Percentiles rank a stretch among this genome's conserved stretches.
Conservation (phyloP, 64 coral and sea anemone species). For the Actinia tenebrosa region DNA sequence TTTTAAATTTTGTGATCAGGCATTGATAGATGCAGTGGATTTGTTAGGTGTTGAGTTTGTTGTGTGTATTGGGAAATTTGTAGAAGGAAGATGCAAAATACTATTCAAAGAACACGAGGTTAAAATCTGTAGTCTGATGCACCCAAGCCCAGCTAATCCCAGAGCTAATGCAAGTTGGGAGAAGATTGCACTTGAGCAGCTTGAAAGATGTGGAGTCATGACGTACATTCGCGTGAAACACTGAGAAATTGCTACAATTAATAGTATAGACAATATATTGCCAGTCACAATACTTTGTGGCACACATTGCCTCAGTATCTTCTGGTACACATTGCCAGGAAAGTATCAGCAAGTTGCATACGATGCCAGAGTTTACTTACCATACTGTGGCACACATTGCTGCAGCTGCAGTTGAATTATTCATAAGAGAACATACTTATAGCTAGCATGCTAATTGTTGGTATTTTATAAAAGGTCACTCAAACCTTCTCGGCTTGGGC, state of each 20-base stretch:
- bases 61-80: conserved; percentile 84
- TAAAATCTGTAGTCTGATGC: conserved; percentile 62
- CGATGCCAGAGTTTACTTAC: too few species aligned
- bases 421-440: too few species aligned
- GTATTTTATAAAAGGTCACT: too few species aligned
- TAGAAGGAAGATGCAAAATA: conserved; percentile 53
- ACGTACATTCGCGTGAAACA: not conserved
- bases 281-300: too few species aligned
- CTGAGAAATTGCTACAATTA: not conserved
- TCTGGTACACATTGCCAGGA: too few species aligned
- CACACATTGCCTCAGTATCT: too few species aligned
- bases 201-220: conserved; percentile 42
- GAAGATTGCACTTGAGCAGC: conserved; percentile 51
- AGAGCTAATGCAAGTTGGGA: conserved; percentile 68
- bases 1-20: conserved; percentile 46
- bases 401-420: too few species aligned
- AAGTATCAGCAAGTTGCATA: too few species aligned
- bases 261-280: too few species aligned
- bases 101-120: conserved; percentile 47
- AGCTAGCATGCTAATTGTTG: too few species aligned
- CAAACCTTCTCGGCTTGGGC: too few species aligned
- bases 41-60: conserved; percentile 48
- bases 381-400: too few species aligned
- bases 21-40: conserved; percentile 50
- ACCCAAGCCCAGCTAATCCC: conserved; percentile 82